Evolutionary conservation across 2,797 vertebrate genomes (phyloP).

Genomic region (Threskiornis aethiopicus): DNA sequence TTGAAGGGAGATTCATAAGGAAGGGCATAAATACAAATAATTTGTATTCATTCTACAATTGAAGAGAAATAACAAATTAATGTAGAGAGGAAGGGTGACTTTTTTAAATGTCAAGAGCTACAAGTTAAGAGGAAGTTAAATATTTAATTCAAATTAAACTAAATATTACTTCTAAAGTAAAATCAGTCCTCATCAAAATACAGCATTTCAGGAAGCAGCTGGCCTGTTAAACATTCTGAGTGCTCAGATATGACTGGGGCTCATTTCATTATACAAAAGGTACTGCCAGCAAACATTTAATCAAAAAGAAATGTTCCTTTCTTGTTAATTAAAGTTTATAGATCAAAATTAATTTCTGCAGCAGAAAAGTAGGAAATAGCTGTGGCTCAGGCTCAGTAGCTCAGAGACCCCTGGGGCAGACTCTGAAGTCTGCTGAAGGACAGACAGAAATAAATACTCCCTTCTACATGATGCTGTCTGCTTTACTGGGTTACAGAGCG

Average conservation of each 20-base stretch:
- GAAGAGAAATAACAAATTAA: conserved; percentile 21
- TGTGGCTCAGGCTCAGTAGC: not conserved
- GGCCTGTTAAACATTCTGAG: conserved; percentile 38
- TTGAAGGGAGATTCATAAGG: not conserved
- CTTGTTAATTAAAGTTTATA: conserved; percentile 53
- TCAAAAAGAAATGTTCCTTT: conserved; percentile 38
- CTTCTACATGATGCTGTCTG: too few species aligned
- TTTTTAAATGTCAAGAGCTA: conserved; percentile 44
- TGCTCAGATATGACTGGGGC: not conserved
- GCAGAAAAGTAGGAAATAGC: not conserved
- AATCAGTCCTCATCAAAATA: conserved; percentile 36
- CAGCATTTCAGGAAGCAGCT: conserved; percentile 34
- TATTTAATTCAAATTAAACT: conserved; percentile 52
- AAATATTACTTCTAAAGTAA: conserved; percentile 36
- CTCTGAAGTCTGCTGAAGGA: not conserved
- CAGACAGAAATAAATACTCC: not conserved
- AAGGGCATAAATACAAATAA: conserved; percentile 7
- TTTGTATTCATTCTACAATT: not conserved
- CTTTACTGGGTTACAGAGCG: not conserved
- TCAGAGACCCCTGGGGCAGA: not conserved
- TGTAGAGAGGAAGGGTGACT: not conserved
- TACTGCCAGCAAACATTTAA: conserved; percentile 58
- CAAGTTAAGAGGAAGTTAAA: conserved; percentile 46
- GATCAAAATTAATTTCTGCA: conserved; percentile 49
- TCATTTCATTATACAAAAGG: conserved; percentile 49